Conservation (phyloP, 1,140 invertebrate species). For the Lepidurus packardi region DNA sequence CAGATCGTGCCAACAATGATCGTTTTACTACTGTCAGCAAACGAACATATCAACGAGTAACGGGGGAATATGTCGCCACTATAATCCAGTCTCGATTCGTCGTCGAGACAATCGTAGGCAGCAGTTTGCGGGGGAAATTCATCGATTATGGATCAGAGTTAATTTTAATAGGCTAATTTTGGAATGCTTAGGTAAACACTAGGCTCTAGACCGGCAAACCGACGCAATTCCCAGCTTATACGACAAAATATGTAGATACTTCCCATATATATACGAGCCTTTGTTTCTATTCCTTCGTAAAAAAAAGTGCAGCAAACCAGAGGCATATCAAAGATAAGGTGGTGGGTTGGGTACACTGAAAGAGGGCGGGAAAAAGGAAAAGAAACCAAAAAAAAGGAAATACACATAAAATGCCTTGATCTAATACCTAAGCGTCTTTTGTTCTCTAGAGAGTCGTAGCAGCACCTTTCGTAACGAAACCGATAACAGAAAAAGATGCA, state of each 20-base stretch:
- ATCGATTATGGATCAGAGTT: background rate
- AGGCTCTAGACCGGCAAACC: too few species aligned
- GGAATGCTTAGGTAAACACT: background rate
- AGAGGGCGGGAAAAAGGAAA: background rate
- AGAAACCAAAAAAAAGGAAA: background rate
- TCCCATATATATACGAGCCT: background rate
- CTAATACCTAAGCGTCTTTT: constrained; percentile 22
- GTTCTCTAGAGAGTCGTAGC: constrained; percentile 12
- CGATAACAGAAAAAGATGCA: constrained; percentile 19
- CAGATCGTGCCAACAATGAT: background rate
- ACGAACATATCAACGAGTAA: background rate
- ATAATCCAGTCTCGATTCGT: background rate
- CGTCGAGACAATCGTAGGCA: background rate
- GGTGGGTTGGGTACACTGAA: background rate
- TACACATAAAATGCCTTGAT: background rate
- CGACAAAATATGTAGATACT: too few species aligned
- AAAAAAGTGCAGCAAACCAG: background rate
- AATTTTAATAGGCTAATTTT: background rate
- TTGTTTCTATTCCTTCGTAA: background rate
- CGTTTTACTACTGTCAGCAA: background rate
- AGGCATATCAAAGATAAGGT: background rate
- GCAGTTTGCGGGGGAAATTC: background rate
- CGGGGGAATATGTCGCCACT: background rate
- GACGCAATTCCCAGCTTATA: too few species aligned
- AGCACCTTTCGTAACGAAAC: constrained; percentile 12